Conservation (phyloP, 2,888 invertebrate genomes). For the Andrena praecox region DNA sequence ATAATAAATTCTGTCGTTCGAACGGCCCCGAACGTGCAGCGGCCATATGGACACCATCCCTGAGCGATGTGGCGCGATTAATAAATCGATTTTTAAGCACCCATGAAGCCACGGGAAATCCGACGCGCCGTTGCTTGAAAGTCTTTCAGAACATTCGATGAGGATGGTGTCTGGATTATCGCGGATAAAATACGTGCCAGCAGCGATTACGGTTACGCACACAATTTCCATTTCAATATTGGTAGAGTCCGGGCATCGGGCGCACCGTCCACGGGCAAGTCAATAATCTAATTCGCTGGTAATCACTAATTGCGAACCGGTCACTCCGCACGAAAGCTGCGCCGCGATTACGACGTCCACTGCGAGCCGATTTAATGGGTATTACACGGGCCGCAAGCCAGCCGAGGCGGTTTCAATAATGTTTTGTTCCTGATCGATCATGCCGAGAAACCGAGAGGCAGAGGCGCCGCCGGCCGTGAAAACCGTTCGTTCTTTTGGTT, state of each 20-base stretch:
- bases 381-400: constrained; percentile 5
- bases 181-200: constrained; percentile 2
- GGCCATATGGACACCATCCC: not conserved
- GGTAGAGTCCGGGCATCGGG: not conserved
- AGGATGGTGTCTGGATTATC: constrained; percentile 22
- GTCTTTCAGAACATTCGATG: not conserved
- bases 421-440: constrained; percentile 23
- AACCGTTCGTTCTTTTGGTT: constrained; percentile 37
- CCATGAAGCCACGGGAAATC: not conserved
- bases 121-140: not conserved
- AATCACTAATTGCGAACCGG: constrained; percentile 54
- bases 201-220: constrained; percentile 23
- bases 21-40: not conserved
- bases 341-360: constrained; percentile 40
- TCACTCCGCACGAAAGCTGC: constrained; percentile 34
- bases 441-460: not conserved
- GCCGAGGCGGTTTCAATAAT: constrained; percentile 3
- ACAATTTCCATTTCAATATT: constrained; percentile 52
- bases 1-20: constrained; percentile 20
- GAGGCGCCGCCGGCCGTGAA: not conserved
- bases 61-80: not conserved
- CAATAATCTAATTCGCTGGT: constrained; percentile 61
- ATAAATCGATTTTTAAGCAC: constrained; percentile 13
- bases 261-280: constrained; percentile 31
- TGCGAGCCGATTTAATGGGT: constrained; percentile 17